Percentiles rank a stretch among this genome's conserved stretches.
phyloP scores from a whole-genome alignment of 2,888 invertebrate genomes.

The Drosophila yooni region DNA sequence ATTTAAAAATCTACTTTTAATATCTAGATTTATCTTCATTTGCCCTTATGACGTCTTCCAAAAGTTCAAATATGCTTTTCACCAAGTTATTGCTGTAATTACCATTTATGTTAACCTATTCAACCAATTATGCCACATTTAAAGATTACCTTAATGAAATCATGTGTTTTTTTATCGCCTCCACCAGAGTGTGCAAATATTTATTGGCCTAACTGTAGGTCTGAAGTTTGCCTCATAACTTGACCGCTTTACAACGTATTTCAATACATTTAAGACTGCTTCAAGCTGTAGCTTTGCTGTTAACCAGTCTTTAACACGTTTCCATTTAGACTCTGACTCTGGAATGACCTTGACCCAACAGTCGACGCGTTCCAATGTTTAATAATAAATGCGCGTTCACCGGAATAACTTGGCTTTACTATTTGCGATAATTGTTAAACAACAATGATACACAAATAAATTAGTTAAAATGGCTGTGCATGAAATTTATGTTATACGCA shows the following conservation, averaged over 20 bases:
- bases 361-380: conserved; percentile 29
- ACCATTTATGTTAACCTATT: not conserved
- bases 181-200: not conserved
- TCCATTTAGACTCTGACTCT: conserved; percentile 19
- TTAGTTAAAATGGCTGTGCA: conserved; percentile 17
- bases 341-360: conserved; percentile 61
- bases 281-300: conserved; percentile 20
- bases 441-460: conserved; percentile 17
- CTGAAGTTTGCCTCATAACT: not conserved
- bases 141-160: not conserved
- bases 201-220: not conserved
- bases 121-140: not conserved
- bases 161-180: not conserved
- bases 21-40: not conserved
- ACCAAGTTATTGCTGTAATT: not conserved
- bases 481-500: conserved; percentile 8
- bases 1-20: not conserved
- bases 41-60: not conserved
- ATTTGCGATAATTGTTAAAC: conserved; percentile 35
- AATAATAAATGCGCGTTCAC: conserved; percentile 50
- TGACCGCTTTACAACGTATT: not conserved
- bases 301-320: conserved; percentile 61
- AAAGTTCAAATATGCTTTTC: not conserved
- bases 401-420: conserved; percentile 33
- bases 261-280: not conserved